These are phyloP conservation scores for Lasioglossum figueresi DNA, from an alignment of 2,888 invertebrate genomes.

Conservation along the genomic window DNA sequence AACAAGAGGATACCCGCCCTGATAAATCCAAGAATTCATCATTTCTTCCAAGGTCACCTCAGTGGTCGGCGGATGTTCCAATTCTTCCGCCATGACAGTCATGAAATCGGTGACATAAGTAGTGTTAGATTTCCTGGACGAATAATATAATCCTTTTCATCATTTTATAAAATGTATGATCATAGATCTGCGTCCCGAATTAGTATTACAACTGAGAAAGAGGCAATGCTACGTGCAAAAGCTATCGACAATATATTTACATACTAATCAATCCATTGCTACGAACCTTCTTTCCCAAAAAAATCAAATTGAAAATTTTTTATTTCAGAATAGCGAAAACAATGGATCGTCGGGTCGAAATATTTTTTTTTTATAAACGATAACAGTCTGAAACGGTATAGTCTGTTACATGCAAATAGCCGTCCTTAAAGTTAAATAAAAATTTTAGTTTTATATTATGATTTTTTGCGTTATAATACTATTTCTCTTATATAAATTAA, in stretches of 20 bases:
- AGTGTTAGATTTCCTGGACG: constrained; percentile 70
- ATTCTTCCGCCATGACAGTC: constrained; percentile 68
- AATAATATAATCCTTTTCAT: background rate
- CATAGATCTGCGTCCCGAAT: background rate
- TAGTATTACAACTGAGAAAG: background rate
- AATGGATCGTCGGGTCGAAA: background rate
- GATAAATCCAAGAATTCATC: constrained; percentile 75
- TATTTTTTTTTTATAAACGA: background rate
- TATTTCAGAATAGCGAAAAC: background rate
- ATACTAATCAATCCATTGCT: background rate
- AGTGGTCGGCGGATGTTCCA: constrained; percentile 55
- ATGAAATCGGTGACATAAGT: constrained; percentile 72
- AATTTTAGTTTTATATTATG: background rate
- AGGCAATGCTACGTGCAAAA: background rate
- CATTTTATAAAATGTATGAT: background rate
- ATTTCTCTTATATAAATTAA: background rate
- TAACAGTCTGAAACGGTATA: background rate
- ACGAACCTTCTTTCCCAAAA: background rate
- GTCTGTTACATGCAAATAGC: background rate
- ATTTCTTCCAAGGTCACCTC: constrained; percentile 68
- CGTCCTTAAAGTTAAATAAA: background rate
- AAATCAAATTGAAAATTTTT: background rate
- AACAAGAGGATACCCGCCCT: constrained; percentile 79
- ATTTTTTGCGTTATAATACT: background rate
- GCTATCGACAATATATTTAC: background rate